A percentile compares a stretch with the other conserved stretches of the same genome.
These are phyloP conservation scores for Stictocephala bisonia DNA, from an alignment of 2,888 invertebrate genomes.

Conservation along the genomic window DNA sequence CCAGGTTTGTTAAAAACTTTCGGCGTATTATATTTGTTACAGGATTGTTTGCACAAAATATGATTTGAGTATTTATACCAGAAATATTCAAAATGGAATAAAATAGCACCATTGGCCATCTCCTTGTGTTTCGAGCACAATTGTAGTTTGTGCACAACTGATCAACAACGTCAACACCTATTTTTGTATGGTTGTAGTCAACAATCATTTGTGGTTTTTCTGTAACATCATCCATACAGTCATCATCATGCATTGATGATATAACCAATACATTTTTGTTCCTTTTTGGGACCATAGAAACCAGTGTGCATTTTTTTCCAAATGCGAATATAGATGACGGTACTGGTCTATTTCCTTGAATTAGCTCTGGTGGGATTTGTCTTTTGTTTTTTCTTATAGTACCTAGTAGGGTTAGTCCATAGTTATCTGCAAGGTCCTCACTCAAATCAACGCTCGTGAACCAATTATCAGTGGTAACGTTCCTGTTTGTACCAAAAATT, in stretches of 20 bases:
- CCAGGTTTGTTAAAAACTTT: no score
- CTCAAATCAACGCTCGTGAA: constrained; percentile 45
- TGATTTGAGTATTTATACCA: no score
- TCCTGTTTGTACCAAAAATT: constrained; percentile 50
- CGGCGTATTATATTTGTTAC: no score
- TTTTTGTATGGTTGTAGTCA: no score
- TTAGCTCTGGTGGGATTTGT: constrained; percentile 36
- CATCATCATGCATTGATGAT: constrained; percentile 47
- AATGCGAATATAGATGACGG: constrained; percentile 43
- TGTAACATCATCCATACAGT: no score
- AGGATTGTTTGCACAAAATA: no score
- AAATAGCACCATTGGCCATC: no score
- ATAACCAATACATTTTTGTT: constrained; percentile 46
- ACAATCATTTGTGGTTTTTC: no score
- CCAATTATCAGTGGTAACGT: constrained; percentile 59
- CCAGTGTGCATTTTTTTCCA: constrained; percentile 33
- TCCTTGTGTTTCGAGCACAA: no score
- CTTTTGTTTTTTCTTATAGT: constrained; percentile 51
- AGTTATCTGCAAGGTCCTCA: constrained; percentile 44
- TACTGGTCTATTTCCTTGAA: constrained; percentile 2
- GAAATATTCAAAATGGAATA: no score
- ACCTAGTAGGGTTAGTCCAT: constrained; percentile 52
- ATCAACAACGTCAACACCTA: no score
- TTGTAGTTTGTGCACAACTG: no score
- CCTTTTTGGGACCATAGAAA: constrained; percentile 43